Conservation (phyloP, 2,113 vertebrate genomes). For the Mola mola region DNA sequence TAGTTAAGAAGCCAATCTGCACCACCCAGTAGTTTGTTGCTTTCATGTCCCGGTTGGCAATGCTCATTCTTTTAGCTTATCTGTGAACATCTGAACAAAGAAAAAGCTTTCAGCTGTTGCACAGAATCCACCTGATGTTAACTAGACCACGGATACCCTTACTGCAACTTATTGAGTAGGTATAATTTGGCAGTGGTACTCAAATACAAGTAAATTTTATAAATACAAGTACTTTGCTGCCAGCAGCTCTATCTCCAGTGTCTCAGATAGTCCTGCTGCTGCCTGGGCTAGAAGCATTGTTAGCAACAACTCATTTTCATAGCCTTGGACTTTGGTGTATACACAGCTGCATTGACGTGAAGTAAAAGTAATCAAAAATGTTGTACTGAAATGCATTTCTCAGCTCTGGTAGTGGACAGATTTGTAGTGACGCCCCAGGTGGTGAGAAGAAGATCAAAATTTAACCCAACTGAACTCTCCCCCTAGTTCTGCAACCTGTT, state of each 20-base stretch:
- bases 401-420: slow-evolving; percentile 1
- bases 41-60: not conserved
- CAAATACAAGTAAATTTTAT: not conserved
- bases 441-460: slow-evolving; percentile 7
- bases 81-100: slow-evolving; percentile 4
- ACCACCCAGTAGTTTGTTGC: not conserved
- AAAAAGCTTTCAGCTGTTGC: slow-evolving; percentile 6
- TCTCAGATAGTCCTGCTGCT: slow-evolving; percentile 12
- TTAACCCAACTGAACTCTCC: slow-evolving; percentile 6
- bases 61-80: not conserved
- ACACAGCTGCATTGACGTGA: slow-evolving; percentile 2
- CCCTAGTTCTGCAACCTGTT: not conserved
- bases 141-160: no score
- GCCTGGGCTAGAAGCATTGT: not conserved
- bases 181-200: not conserved
- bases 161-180: slow-evolving; percentile 7
- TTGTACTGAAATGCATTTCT: slow-evolving; percentile 23
- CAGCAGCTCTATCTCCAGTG: slow-evolving; percentile 19
- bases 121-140: slow-evolving; percentile 4
- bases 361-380: slow-evolving; percentile 32
- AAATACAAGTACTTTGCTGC: not conserved
- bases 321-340: slow-evolving; percentile 7
- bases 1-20: slow-evolving; percentile 6
- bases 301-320: slow-evolving; percentile 15
- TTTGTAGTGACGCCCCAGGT: slow-evolving; percentile 16